Percentiles rank a stretch among this genome's conserved stretches.
phyloP scores from a whole-genome alignment of 1,140 invertebrate genomes.

The Drosophila kohkoa region DNA sequence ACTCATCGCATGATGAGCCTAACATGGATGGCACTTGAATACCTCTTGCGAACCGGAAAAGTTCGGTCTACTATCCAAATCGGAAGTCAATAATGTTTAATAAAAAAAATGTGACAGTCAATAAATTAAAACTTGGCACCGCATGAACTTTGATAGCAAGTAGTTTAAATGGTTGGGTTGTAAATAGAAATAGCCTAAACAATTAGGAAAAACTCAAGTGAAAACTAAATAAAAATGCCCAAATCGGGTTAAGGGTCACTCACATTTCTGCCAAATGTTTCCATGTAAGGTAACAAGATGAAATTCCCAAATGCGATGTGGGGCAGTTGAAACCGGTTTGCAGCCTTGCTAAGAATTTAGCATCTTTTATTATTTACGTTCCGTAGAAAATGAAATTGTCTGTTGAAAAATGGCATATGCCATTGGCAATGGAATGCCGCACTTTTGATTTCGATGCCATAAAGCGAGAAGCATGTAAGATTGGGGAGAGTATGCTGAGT shows the following conservation, averaged over 20 bases:
- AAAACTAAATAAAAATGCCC: neutral
- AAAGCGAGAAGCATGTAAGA: neutral
- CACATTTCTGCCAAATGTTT: neutral
- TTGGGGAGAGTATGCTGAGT: neutral
- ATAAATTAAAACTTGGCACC: constrained; percentile 1
- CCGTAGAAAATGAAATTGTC: constrained; percentile 7
- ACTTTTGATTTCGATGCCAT: constrained; percentile 19
- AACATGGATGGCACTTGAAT: neutral
- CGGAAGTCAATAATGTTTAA: neutral
- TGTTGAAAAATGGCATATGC: constrained; percentile 10
- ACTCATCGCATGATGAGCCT: neutral
- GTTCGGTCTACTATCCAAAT: neutral
- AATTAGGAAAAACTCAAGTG: neutral
- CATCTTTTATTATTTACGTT: constrained; percentile 3
- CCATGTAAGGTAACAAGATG: neutral
- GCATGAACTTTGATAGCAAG: neutral
- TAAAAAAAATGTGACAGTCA: neutral
- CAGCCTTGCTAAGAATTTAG: constrained; percentile 10
- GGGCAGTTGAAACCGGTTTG: neutral
- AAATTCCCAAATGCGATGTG: neutral
- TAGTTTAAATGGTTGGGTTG: neutral
- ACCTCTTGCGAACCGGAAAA: neutral
- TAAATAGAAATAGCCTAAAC: neutral
- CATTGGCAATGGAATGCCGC: constrained; percentile 15
- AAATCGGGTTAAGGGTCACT: neutral